These are phyloP conservation scores for western clawed frog (Xenopus tropicalis) DNA, from an alignment of 2,113 vertebrate species.

Conservation along the genomic window UCB_Xtro_10.0 CM004444.2:37605501-37606000, in stretches of 20 bases:
- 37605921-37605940: too few species aligned
- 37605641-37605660: constrained; percentile 40
- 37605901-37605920: too few species aligned
- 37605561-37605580: constrained; percentile 3
- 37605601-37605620: constrained; percentile 30
- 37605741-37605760: constrained; percentile 49
- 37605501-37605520: too few species aligned
- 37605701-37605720: constrained; percentile 39
- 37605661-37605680: constrained; percentile 33
- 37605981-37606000: too few species aligned
- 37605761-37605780: constrained; percentile 44
- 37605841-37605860: background rate
- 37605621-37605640: constrained; percentile 25
- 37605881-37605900: background rate
- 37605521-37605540: background rate
- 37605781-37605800: constrained; percentile 23
- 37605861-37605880: background rate
- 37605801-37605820: constrained; percentile 19
- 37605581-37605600: constrained; percentile 18
- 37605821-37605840: constrained; percentile 5
- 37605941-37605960: too few species aligned
- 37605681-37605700: constrained; percentile 43
- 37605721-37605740: constrained; percentile 40
- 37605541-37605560: background rate
- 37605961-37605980: too few species aligned